Evolutionary conservation across 2,888 invertebrate species (phyloP).

Genomic region (Ligdia adustata): DNA sequence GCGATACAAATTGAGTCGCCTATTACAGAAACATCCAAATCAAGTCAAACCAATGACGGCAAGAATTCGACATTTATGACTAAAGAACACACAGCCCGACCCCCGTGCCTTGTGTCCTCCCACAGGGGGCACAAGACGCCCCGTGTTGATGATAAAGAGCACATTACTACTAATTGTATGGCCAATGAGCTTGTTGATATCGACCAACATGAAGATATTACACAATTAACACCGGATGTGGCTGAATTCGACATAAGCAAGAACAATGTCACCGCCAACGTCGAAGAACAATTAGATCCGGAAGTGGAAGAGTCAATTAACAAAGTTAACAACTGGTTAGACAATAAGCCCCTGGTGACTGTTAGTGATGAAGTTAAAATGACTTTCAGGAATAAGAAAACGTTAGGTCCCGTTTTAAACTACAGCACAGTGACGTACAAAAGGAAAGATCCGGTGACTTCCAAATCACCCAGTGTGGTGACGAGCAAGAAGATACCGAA

Average conservation of each 20-base stretch:
- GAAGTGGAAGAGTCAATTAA: slow-evolving; percentile 1
- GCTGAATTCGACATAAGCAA: background rate
- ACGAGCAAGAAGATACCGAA: slow-evolving; percentile 19
- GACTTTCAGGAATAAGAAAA: background rate
- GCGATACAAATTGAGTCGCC: no score
- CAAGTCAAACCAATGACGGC: no score
- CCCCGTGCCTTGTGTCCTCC: no score
- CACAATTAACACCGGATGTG: slow-evolving; percentile 1
- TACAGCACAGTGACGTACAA: slow-evolving; percentile 45
- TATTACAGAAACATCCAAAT: no score
- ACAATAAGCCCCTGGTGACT: slow-evolving; percentile 24
- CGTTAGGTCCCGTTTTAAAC: slow-evolving; percentile 13
- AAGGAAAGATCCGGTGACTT: slow-evolving; percentile 39
- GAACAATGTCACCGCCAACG: background rate
- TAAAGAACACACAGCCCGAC: no score
- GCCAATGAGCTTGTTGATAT: no score
- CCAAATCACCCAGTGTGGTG: slow-evolving; percentile 22
- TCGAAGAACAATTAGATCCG: no score
- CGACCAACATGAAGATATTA: no score
- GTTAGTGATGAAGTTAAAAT: slow-evolving; percentile 27
- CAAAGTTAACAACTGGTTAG: slow-evolving; percentile 50
- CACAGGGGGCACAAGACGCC: no score
- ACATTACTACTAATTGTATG: no score
- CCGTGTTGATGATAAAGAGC: no score
- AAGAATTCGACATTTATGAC: no score